These are phyloP conservation scores for Zaprionus africanus DNA, from an alignment of 1,140 invertebrate species.

Conservation along the genomic window DNA sequence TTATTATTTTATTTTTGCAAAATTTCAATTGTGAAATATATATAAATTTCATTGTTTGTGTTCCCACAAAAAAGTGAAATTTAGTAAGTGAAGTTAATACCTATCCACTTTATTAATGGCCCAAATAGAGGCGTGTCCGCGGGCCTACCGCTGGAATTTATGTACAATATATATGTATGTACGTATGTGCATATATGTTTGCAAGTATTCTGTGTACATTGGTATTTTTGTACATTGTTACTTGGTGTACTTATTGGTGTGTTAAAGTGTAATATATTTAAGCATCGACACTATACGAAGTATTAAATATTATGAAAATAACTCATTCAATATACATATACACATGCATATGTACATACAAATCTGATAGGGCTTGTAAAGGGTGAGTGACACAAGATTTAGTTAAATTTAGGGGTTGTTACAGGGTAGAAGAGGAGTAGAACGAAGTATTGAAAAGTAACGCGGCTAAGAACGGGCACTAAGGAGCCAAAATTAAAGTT, in stretches of 20 bases:
- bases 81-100: neutral
- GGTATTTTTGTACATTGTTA: neutral
- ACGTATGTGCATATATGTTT: neutral
- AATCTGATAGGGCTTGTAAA: constrained; percentile 40
- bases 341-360: constrained; percentile 4
- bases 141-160: neutral
- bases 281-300: neutral
- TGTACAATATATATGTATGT: neutral
- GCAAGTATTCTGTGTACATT: neutral
- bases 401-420: constrained; percentile 60
- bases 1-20: neutral
- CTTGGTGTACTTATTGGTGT: neutral
- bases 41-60: neutral
- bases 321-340: neutral
- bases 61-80: neutral
- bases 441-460: constrained; percentile 8
- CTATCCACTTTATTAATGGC: neutral
- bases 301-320: neutral
- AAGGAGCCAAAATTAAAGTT: neutral
- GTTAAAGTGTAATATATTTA: neutral
- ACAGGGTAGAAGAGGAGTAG: constrained; percentile 28
- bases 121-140: neutral
- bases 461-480: constrained; percentile 16
- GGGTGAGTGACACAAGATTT: constrained; percentile 64
- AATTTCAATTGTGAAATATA: neutral